Conservation (phyloP, 2,888 invertebrate species). For the Volucella inflata region DNA sequence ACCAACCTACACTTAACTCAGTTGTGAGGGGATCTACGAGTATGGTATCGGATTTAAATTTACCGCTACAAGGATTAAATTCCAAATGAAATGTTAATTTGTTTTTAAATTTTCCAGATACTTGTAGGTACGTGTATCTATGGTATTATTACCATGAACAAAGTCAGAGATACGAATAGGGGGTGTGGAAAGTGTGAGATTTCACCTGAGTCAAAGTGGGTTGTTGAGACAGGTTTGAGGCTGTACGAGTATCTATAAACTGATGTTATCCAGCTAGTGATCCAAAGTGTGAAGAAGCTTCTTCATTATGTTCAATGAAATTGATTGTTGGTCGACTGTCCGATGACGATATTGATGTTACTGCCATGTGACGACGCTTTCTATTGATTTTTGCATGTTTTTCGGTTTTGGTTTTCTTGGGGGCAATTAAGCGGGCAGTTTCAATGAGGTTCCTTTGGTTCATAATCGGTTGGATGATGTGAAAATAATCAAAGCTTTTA, state of each 20-base stretch:
- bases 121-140: not conserved
- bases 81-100: slow-evolving; percentile 59
- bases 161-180: not conserved
- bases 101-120: slow-evolving; percentile 41
- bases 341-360: not conserved
- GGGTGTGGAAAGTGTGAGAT: slow-evolving; percentile 45
- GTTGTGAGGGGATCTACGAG: slow-evolving; percentile 18
- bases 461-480: slow-evolving; percentile 59
- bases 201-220: slow-evolving; percentile 26
- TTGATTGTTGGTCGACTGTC: slow-evolving; percentile 37
- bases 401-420: not conserved
- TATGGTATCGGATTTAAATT: slow-evolving; percentile 64
- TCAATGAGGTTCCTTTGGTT: slow-evolving; percentile 51
- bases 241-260: not conserved
- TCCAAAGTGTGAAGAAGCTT: slow-evolving; percentile 12
- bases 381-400: slow-evolving; percentile 41
- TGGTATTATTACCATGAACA: slow-evolving; percentile 7
- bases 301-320: slow-evolving; percentile 48
- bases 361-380: slow-evolving; percentile 45
- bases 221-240: not conserved
- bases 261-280: too few relatives aligned
- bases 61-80: slow-evolving; percentile 63
- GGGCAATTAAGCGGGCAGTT: slow-evolving; percentile 29
- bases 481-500: slow-evolving; percentile 64
- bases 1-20: slow-evolving; percentile 35